Base-by-base conservation (phyloP, 2,797 vertebrate genomes). In the Otolemur crassicaudatus region DNA sequence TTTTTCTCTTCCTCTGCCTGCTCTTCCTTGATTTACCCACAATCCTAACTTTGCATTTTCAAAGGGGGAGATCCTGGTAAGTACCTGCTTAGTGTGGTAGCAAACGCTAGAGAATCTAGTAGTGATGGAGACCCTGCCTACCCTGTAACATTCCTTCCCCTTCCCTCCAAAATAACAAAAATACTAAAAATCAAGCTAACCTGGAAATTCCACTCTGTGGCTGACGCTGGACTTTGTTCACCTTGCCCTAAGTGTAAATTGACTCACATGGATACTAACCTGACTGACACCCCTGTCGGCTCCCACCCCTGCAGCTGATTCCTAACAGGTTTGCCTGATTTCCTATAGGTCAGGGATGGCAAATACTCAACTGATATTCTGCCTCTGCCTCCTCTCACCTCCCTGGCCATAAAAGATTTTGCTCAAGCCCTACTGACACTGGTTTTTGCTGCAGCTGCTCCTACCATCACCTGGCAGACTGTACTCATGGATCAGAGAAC, bases 51-150 rank as follows among this genome's bases (percentile, higher is more conserved):
- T 98, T 98, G 97, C 92, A 1, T 97, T 91, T 97, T 98, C 97
- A 97, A 98, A 99, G 99, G 99, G 99, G 98, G 99, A 99, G 98
- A 99, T 99, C 98, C 98, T 99, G 99, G 99, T 99, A 99, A 99
- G 99, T 99, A 99, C 99, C 98, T 98, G 92, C 96, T 93, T 92
- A 96, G 95, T 9, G 95, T 96, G 97, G 53, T 72, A 95, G 97
- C 27, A 49, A 95, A 86, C 11, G 4, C 92, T 96, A 96, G 88
- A 83, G 31, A 96, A 0, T 40, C 80, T 92, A 3, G 61, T 81
- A 23, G 94, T 29, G 96, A 89, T 58, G 96, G 97, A 90, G 63
- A 65, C 17, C 56, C 94, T 0, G 13, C 82, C 81, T 37, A n/a
- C 58, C 88, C 37, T 5, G 3, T 95, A 94, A 95, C 70, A 13